Evolutionary conservation across 2,113 vertebrate species (phyloP).

Genomic region (Vicugna pacos): DNA sequence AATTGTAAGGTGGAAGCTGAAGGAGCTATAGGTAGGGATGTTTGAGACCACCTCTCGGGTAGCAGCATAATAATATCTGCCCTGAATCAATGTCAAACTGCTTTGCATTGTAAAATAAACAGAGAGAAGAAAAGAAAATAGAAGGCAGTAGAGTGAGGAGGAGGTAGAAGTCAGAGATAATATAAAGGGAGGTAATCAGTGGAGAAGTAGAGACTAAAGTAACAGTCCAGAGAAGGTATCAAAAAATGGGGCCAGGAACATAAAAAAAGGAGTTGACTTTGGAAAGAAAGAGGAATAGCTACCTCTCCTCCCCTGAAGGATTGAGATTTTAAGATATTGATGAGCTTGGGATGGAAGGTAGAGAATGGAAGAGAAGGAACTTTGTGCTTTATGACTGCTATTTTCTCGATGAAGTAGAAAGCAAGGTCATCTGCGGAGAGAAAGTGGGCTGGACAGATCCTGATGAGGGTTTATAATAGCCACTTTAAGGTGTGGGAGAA

Average conservation of each 20-base stretch:
- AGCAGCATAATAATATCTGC: background rate
- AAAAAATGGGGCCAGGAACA: background rate
- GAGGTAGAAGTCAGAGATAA: background rate
- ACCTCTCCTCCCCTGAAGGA: background rate
- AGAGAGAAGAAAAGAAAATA: background rate
- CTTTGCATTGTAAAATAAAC: background rate
- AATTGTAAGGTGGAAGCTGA: background rate
- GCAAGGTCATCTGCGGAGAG: background rate
- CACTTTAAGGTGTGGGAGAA: background rate
- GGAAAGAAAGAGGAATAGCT: background rate
- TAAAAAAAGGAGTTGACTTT: background rate
- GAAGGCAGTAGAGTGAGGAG: background rate
- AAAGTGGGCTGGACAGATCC: background rate
- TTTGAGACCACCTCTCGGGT: background rate
- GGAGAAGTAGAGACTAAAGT: background rate
- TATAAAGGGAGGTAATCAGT: background rate
- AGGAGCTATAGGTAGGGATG: background rate
- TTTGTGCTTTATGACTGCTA: background rate
- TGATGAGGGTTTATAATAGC: slow-evolving; percentile 19
- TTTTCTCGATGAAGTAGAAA: background rate
- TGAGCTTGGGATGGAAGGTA: background rate
- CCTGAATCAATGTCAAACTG: background rate
- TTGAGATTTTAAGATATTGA: slow-evolving; percentile 8
- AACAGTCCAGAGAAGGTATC: background rate
- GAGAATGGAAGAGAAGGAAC: background rate